These are phyloP conservation scores for Hydractinia symbiolongicarpus DNA, from an alignment of 30 jellyfish, hydroid and myxozoan genomes.

Conservation along the genomic window DNA sequence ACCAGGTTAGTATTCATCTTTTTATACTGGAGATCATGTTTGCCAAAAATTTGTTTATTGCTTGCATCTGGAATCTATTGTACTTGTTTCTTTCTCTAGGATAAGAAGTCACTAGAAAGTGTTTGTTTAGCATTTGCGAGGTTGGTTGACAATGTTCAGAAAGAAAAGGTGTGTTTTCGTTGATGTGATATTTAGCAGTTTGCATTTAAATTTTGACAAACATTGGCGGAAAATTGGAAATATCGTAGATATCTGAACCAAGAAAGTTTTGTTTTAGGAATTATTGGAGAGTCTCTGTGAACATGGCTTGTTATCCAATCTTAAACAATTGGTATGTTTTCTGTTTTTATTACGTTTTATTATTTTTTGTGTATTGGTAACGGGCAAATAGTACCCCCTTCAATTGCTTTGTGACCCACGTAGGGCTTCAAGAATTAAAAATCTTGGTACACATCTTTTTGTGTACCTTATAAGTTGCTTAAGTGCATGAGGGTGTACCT, in stretches of 20 bases:
- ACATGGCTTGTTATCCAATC: conserved; percentile 67
- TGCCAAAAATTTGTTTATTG: too few relatives aligned
- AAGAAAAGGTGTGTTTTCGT: conserved; percentile 47
- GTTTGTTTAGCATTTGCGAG: conserved; percentile 94
- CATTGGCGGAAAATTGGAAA: too few relatives aligned
- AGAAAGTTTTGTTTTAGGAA: background rate
- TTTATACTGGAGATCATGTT: too few relatives aligned
- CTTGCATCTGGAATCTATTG: background rate
- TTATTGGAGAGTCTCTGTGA: conserved; percentile 74
- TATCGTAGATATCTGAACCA: too few relatives aligned
- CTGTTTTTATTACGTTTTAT: background rate
- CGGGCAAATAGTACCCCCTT: too few relatives aligned
- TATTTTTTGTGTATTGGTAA: background rate
- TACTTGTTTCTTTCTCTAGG: conserved; percentile 30
- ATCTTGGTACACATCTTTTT: too few relatives aligned
- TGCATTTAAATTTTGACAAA: too few relatives aligned
- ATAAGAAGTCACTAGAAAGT: conserved; percentile 80
- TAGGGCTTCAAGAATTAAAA: too few relatives aligned
- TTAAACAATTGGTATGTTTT: conserved; percentile 73
- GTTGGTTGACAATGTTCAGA: conserved; percentile 82
- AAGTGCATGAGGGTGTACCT: too few relatives aligned
- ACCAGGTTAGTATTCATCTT: conserved; percentile 48
- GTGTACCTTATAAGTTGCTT: too few relatives aligned
- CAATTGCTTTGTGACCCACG: too few relatives aligned
- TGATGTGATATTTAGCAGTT: background rate